phyloP scores from a whole-genome alignment of 2,113 vertebrate genomes.

The Dasyornis broadbenti region DNA sequence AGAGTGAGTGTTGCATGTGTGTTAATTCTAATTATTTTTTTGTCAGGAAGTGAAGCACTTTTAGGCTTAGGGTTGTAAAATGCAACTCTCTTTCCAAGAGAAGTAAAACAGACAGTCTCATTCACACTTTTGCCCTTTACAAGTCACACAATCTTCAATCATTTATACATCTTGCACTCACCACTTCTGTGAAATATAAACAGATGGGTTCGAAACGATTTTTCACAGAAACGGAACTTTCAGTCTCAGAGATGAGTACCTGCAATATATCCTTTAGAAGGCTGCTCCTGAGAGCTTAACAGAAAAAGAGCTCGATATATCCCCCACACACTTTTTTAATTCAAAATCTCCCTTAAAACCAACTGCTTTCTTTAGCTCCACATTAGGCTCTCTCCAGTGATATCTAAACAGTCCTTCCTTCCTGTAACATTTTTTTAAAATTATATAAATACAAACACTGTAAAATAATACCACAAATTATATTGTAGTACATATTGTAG shows the following conservation, averaged over 20 bases:
- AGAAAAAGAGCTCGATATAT: not conserved
- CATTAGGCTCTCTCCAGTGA: not conserved
- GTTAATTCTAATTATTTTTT: conserved; percentile 16
- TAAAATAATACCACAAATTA: not conserved
- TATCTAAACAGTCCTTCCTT: not conserved
- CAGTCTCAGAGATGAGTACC: conserved; percentile 1
- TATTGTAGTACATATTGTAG: not conserved
- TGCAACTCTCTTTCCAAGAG: not conserved
- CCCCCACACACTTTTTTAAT: not conserved
- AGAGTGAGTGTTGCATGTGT: not conserved
- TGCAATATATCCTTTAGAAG: conserved; percentile 14
- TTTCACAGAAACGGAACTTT: conserved; percentile 23
- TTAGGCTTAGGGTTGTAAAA: not conserved
- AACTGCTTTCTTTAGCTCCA: not conserved
- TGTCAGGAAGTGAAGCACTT: not conserved
- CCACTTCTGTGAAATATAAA: conserved; percentile 28
- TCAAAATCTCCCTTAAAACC: not conserved
- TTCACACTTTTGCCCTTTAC: conserved; percentile 63
- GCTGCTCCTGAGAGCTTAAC: not conserved
- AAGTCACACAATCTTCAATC: conserved; percentile 59
- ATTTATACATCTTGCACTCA: conserved; percentile 39
- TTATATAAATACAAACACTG: not conserved
- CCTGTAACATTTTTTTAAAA: not conserved
- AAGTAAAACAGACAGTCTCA: conserved; percentile 46
- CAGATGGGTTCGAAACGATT: conserved; percentile 39